Evolutionary conservation across 1,140 invertebrate species (phyloP).

Genomic region (Cherax destructor): DNA sequence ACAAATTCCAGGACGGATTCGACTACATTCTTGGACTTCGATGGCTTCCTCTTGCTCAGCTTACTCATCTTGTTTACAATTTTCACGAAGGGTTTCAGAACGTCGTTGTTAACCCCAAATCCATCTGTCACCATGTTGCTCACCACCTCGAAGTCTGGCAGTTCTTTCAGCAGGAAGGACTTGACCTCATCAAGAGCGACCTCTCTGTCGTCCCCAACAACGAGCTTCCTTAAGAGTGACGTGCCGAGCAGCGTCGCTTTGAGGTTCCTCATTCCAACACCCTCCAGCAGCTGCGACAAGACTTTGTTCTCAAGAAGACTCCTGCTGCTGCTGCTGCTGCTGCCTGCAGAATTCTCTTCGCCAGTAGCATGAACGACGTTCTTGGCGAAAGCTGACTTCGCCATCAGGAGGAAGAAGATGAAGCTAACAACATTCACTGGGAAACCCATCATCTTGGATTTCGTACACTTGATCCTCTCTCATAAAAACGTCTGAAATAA

Average conservation of each 20-base stretch:
- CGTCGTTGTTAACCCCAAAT: not conserved
- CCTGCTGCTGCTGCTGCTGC: not conserved
- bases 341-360: not conserved
- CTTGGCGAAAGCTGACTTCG: not conserved
- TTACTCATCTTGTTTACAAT: slow-evolving; percentile 4
- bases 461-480: not conserved
- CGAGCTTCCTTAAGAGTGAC: not conserved
- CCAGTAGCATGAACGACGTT: not conserved
- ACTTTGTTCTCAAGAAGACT: not conserved
- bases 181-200: not conserved
- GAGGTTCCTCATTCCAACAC: not conserved
- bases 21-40: not conserved
- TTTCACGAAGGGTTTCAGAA: slow-evolving; percentile 32
- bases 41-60: not conserved
- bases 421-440: not conserved
- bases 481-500: not conserved
- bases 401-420: not conserved
- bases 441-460: not conserved
- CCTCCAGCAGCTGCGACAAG: slow-evolving; percentile 20
- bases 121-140: slow-evolving; percentile 1
- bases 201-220: not conserved
- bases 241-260: not conserved
- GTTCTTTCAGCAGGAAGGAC: slow-evolving; percentile 2
- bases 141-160: not conserved
- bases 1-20: not conserved